Conservation (phyloP, 2,888 invertebrate species). For the Papilio demoleus region DNA sequence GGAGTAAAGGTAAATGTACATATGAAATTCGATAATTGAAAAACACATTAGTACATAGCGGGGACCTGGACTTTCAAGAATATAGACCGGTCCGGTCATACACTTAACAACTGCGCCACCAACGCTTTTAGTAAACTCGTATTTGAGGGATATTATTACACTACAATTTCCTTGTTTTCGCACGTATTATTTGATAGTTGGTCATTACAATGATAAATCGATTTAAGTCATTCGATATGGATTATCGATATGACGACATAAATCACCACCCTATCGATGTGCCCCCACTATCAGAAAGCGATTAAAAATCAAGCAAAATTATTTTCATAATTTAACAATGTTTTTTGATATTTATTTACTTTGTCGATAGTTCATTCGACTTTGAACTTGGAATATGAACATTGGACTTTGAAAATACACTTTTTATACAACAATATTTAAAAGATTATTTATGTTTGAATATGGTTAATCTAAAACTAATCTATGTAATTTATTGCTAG, state of each 20-base stretch:
- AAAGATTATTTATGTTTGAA: too few species aligned
- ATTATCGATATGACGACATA: constrained; percentile 13
- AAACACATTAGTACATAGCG: too few species aligned
- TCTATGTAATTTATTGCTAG: too few species aligned
- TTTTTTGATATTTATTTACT: neutral
- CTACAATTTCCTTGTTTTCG: neutral
- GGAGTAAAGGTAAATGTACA: too few species aligned
- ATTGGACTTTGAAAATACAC: too few species aligned
- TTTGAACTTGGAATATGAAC: neutral
- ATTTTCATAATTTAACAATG: neutral
- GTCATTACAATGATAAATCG: neutral
- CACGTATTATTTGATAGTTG: neutral
- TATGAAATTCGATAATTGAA: too few species aligned
- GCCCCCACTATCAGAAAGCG: neutral
- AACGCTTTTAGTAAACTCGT: neutral
- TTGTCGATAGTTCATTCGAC: neutral
- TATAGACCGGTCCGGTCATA: too few species aligned
- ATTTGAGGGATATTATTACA: neutral
- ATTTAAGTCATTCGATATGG: neutral
- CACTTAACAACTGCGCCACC: too few species aligned
- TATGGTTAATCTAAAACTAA: too few species aligned
- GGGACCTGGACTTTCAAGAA: too few species aligned
- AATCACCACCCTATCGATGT: constrained; percentile 19
- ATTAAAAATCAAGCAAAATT: neutral
- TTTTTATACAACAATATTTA: too few species aligned